Conservation (phyloP, 1,140 invertebrate species). For the Dolichoris vasculosae region DNA sequence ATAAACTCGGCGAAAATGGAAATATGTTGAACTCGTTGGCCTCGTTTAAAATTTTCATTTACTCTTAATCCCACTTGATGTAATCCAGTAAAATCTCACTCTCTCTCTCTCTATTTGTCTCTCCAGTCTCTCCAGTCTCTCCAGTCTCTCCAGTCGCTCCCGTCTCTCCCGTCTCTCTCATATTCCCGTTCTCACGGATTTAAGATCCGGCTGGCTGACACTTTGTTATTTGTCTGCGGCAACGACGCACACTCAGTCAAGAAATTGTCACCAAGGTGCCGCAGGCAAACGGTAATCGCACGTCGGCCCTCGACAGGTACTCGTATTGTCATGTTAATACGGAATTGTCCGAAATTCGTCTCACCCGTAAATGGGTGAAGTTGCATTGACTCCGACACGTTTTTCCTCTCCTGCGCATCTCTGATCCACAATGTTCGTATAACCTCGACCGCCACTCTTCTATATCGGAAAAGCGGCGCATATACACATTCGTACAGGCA, state of each 20-base stretch:
- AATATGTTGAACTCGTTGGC: not conserved
- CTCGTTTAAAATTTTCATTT: not conserved
- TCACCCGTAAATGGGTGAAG: slow-evolving; percentile 35
- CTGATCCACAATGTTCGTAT: not conserved
- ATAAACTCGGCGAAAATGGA: not conserved
- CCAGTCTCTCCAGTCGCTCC: not conserved
- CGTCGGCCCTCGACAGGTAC: slow-evolving; percentile 34
- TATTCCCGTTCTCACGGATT: slow-evolving; percentile 24
- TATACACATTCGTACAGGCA: not conserved
- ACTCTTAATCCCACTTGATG: not conserved
- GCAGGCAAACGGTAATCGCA: not conserved
- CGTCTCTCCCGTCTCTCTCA: not conserved
- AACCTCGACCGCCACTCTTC: not conserved
- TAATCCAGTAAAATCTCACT: not conserved
- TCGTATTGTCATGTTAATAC: slow-evolving; percentile 40
- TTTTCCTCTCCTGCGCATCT: not conserved
- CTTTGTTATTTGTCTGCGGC: not conserved
- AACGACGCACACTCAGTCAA: not conserved
- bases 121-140: not conserved
- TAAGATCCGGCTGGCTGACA: not conserved
- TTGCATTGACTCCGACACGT: slow-evolving; percentile 34
- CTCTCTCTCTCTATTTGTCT: not conserved
- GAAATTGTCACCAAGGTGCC: slow-evolving; percentile 37
- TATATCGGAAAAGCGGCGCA: not conserved
- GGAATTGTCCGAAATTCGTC: slow-evolving; percentile 25